A percentile compares a stretch with the other conserved stretches of the same genome.
Conservation (phyloP, 2,113 vertebrate genomes). For the Sceloporus tristichus region DNA sequence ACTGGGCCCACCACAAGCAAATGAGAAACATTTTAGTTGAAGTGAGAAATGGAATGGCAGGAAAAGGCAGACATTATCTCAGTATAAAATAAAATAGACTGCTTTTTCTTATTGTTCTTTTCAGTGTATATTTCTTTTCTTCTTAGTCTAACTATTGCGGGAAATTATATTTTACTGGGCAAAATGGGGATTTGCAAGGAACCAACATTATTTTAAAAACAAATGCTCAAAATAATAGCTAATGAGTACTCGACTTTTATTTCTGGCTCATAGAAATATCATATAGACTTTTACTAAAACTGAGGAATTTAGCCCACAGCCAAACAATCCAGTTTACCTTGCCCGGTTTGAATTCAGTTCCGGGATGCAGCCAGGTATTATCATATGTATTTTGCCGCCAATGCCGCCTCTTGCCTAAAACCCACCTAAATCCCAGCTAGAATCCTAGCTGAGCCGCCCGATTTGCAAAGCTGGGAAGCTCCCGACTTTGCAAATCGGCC, state of each 20-base stretch:
- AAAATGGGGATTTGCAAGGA: slow-evolving; percentile 27
- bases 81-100: slow-evolving; percentile 60
- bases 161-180: slow-evolving; percentile 57
- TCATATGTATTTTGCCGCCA: too few relatives aligned
- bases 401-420: too few relatives aligned
- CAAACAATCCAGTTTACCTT: too few relatives aligned
- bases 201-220: slow-evolving; percentile 41
- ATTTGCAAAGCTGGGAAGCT: too few relatives aligned
- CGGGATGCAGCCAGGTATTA: too few relatives aligned
- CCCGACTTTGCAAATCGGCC: too few relatives aligned
- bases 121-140: slow-evolving; percentile 56
- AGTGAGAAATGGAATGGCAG: slow-evolving; percentile 65
- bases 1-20: slow-evolving; percentile 60
- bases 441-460: too few relatives aligned
- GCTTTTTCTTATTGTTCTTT: slow-evolving; percentile 50
- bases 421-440: too few relatives aligned
- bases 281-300: neutral
- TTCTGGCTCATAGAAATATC: neutral
- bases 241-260: neutral
- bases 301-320: too few relatives aligned
- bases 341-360: too few relatives aligned
- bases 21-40: slow-evolving; percentile 72
- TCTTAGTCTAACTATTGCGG: slow-evolving; percentile 45
- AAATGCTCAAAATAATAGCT: slow-evolving; percentile 16
- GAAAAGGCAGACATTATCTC: slow-evolving; percentile 61